Percentiles rank a stretch among this genome's conserved stretches.
These are phyloP conservation scores for Cyprinodon tularosa DNA, from an alignment of 2,113 vertebrate species.

Conservation along the genomic window DNA sequence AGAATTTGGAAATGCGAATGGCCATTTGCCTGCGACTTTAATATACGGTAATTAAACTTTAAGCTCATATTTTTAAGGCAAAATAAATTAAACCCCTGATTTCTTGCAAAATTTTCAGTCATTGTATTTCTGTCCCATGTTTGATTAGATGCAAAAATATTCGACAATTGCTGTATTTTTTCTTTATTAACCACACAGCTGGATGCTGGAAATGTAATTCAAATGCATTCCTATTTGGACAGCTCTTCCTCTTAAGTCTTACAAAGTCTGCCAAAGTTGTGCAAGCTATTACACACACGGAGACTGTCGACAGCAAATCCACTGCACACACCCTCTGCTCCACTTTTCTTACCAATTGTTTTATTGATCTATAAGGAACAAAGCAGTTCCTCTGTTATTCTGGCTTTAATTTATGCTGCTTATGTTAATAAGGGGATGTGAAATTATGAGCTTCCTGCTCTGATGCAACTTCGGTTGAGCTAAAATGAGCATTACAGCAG, in stretches of 20 bases:
- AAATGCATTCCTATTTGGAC: not conserved
- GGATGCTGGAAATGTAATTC: not conserved
- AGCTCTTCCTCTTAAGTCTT: slow-evolving; percentile 24
- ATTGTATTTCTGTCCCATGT: not conserved
- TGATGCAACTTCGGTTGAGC: slow-evolving; percentile 1
- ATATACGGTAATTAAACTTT: slow-evolving; percentile 4
- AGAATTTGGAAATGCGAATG: too few relatives aligned
- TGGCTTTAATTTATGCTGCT: not conserved
- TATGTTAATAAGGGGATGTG: slow-evolving; percentile 3
- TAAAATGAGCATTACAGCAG: slow-evolving; percentile 5
- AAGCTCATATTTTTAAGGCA: not conserved
- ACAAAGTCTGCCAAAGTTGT: slow-evolving; percentile 38
- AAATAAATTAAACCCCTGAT: not conserved
- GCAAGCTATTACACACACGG: slow-evolving; percentile 34
- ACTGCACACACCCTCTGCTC: slow-evolving; percentile 28
- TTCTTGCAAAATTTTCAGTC: not conserved
- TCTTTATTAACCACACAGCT: not conserved
- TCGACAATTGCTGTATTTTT: not conserved
- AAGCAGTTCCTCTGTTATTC: slow-evolving; percentile 5
- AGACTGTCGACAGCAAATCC: slow-evolving; percentile 22
- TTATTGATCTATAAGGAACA: slow-evolving; percentile 4
- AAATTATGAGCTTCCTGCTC: not conserved
- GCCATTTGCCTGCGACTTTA: too few relatives aligned
- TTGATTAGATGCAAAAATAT: not conserved
- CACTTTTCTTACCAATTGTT: not conserved